Conservation (phyloP, 2,888 invertebrate genomes). For the Pristionchus exspectatus region DNA sequence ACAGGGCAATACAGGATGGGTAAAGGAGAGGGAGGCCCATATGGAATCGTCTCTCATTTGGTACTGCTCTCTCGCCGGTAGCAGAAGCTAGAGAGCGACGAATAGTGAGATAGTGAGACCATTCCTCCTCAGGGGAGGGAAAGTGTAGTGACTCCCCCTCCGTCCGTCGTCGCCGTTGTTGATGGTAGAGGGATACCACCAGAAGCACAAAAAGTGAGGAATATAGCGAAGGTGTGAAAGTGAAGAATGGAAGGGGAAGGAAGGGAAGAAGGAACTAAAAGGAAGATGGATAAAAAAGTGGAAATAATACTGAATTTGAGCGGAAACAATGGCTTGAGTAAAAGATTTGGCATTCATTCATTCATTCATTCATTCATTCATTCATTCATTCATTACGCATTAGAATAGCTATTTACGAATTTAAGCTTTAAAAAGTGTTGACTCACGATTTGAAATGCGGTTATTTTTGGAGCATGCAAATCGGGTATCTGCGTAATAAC, state of each 20-base stretch:
- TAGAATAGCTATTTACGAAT: too few species aligned
- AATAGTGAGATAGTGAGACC: not conserved
- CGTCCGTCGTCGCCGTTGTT: not conserved
- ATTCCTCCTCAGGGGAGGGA: not conserved
- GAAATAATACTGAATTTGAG: not conserved
- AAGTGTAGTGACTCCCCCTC: not conserved
- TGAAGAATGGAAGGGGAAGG: not conserved
- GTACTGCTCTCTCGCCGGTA: too few species aligned
- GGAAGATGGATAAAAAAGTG: not conserved
- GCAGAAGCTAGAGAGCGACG: not conserved
- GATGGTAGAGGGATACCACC: not conserved
- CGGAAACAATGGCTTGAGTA: not conserved
- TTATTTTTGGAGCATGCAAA: not conserved
- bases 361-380: too few species aligned
- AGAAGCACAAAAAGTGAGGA: not conserved
- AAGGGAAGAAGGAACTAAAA: not conserved
- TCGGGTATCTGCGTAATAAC: not conserved
- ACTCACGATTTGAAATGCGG: too few species aligned
- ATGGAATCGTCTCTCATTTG: too few species aligned
- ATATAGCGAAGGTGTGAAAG: slow-evolving; percentile 35
- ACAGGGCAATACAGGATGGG: too few species aligned
- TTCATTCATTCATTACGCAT: too few species aligned
- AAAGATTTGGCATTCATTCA: too few species aligned
- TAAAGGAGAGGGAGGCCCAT: too few species aligned
- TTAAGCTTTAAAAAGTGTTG: too few species aligned